Evolutionary conservation across 1,140 invertebrate species (phyloP).

Genomic region (Drosophila guanche): DNA sequence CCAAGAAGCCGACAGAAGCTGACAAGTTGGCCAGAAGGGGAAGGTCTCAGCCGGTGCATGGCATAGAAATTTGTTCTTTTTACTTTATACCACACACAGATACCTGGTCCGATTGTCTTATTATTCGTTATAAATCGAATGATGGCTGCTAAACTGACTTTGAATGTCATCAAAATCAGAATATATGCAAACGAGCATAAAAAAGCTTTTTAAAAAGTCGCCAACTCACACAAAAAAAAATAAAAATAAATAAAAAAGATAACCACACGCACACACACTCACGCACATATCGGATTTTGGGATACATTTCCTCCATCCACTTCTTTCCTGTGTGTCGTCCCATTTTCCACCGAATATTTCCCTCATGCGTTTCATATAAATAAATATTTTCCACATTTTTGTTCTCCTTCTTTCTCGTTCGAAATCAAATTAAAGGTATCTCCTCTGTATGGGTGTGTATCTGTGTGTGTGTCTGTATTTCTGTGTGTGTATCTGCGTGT

Average conservation of each 20-base stretch:
- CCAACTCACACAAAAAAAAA: constrained; percentile 30
- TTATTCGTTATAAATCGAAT: constrained; percentile 69
- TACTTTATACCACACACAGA: constrained; percentile 12
- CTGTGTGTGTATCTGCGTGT: constrained; percentile 21
- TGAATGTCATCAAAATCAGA: constrained; percentile 62
- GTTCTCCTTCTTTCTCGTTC: constrained; percentile 43
- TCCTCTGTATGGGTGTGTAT: constrained; percentile 23
- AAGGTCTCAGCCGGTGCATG: constrained; percentile 34
- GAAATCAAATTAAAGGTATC: constrained; percentile 78
- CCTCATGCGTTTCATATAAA: constrained; percentile 61
- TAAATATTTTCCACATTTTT: constrained; percentile 56
- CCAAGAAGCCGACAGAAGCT: constrained; percentile 31
- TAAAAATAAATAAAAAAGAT: neutral
- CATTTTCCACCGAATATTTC: constrained; percentile 35
- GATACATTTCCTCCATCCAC: constrained; percentile 10
- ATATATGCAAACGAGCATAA: constrained; percentile 78
- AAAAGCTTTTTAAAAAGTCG: constrained; percentile 72
- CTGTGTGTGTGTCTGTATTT: constrained; percentile 12
- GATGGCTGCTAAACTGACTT: constrained; percentile 75
- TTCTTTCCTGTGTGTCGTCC: constrained; percentile 5
- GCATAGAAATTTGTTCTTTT: constrained; percentile 63
- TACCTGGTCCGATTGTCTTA: constrained; percentile 58
- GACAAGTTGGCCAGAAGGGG: constrained; percentile 28
- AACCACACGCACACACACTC: constrained; percentile 29
- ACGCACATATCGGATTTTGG: constrained; percentile 10